Evolutionary conservation across 1,140 invertebrate species (phyloP), one percentile per base, ranked within the genome.

Genomic region (Sogatella furcifera): DNA sequence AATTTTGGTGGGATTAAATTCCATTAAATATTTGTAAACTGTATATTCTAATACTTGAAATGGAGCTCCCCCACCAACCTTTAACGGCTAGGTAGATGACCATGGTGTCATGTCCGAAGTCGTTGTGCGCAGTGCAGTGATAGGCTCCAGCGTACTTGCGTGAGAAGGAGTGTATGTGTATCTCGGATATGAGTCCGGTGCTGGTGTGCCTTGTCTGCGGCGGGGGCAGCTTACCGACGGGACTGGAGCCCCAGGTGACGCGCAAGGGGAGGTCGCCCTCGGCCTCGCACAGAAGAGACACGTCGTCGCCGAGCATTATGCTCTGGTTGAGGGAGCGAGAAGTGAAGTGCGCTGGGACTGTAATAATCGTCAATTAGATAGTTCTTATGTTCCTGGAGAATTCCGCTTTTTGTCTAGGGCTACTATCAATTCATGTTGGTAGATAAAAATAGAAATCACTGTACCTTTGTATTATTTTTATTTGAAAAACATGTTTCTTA

Each of bases 131-230:
- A 0, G 82, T 80, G 71, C 92, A 96, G 11, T 85, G 83, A 72
- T 93, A 95, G n/a, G 86, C 81, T 0, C 88, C 90, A 0, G 90
- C 90, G 73, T 95, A 90, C 56, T 81, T 78, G n/a, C 86, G 77
- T 1, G 65, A 60, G 10, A 72, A 55, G 5, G 58, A 49, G 19
- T 61, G 59, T 3, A 73, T 55, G 54, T 67, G 65, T 4, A 73
- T 59, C 57, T 72, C 67, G 6, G 70, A 70, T 13, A 59, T 64
- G 9, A 71, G 34, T 11, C 71, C 70, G 22, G 57, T 62, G 6
- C 62, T 62, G 9, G 69, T 70, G 41, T 66, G 62, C 42, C 64
- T 59, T 2, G 57, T 63, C 19, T 66, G 62, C 9, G 65, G 59
- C 1, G 63, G 59, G 10, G 64, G 61, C 15, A 64, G 38, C 13